phyloP scores from a whole-genome alignment of 1,140 invertebrate species.

The Zaprionus taronus region DNA sequence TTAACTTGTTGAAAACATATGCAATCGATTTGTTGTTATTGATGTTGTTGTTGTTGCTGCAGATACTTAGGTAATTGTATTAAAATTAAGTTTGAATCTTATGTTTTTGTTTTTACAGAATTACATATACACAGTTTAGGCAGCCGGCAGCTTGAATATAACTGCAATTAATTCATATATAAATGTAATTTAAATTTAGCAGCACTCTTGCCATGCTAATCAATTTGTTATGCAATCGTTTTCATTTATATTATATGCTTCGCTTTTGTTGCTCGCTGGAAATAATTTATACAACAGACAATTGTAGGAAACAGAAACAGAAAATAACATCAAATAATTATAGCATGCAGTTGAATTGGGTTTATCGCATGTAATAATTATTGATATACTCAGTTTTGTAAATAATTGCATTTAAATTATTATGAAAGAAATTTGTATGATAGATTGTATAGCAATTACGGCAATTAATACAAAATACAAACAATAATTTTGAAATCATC shows the following conservation, averaged over 20 bases:
- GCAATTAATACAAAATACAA: slow-evolving; percentile 50
- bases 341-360: background rate
- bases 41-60: slow-evolving; percentile 39
- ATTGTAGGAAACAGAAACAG: slow-evolving; percentile 46
- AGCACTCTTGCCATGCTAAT: slow-evolving; percentile 32
- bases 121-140: slow-evolving; percentile 66
- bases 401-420: slow-evolving; percentile 47
- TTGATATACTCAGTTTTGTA: slow-evolving; percentile 29
- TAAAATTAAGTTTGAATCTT: slow-evolving; percentile 64
- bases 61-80: slow-evolving; percentile 41
- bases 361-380: slow-evolving; percentile 23
- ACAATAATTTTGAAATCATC: slow-evolving; percentile 1
- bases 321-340: slow-evolving; percentile 33
- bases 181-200: slow-evolving; percentile 40
- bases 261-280: slow-evolving; percentile 32
- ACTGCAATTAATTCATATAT: slow-evolving; percentile 43
- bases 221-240: slow-evolving; percentile 24
- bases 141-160: slow-evolving; percentile 41
- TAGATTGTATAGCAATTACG: slow-evolving; percentile 41
- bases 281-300: slow-evolving; percentile 59
- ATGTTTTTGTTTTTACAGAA: slow-evolving; percentile 69
- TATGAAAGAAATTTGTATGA: slow-evolving; percentile 39
- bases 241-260: slow-evolving; percentile 23
- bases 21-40: slow-evolving; percentile 3
- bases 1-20: slow-evolving; percentile 15